Evolutionary conservation across 37 sponge, comb jelly and placozoan genomes (phyloP), one percentile per base, ranked within the genome.

Genomic region (Corticium candelabrum): DNA sequence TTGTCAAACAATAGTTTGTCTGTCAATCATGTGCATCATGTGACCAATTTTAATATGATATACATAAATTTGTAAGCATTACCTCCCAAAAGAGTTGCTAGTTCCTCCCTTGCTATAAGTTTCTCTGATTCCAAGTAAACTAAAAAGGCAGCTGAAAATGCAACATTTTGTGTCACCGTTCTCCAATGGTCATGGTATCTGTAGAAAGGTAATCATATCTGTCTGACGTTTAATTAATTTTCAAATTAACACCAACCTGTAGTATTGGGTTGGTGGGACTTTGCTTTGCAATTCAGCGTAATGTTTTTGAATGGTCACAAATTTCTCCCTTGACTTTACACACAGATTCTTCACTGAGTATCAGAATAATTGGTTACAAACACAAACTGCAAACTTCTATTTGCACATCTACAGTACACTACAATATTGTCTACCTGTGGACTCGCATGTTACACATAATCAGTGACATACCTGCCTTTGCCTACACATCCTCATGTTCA

Each of bases 71-170:
- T 27, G 62, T 50, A 50, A 11, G 21, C 62, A 27, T 50, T 50
- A 50, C 62, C 62, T 50, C 62, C 62, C 62, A 50, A 50, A 11
- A 50, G 21, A 21, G 62, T 21, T 27, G 15, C 62, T 27, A 50
- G 62, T 27, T 50, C 62, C 21, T 50, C 62, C 15, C 62, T 11
- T 27, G 62, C 21, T 11, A 21, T 21, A 11, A 50, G 62, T 21
- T 11, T 50, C 62, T 50, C 62, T 21, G 11, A 27, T 50, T 50
- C 62, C 62, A 72, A 72, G 74, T 72, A 72, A 72, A 72, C 21
- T 21, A 36, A 27, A 36, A 72, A 27, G 11, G 37, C 36, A 15
- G 74, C 33, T 32, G 21, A 27, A 72, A 72, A 72, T 15, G 33
- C 21, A n/a, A 72, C 15, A 27, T 21, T 50, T 21, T 50, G 62